Base-by-base conservation (phyloP, 1,140 invertebrate genomes). In the Telenomus remus region DNA sequence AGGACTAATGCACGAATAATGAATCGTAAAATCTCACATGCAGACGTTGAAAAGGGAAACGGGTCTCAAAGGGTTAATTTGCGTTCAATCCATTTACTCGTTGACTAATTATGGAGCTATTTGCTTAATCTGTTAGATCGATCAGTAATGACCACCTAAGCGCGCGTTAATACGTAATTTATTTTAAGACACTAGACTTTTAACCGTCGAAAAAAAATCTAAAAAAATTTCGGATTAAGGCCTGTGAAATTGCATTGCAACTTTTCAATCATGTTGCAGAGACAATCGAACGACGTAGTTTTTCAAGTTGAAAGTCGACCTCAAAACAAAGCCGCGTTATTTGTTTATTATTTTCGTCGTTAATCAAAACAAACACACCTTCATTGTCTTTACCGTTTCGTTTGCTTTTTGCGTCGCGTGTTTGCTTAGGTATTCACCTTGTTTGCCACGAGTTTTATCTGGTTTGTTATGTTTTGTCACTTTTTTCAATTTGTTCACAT, bases 41-140 rank as follows among this genome's bases (percentile, higher is more conserved):
- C 35, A 27, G 13, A 42, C 46, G 14, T 46, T 56, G n/a, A n/a
- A n/a, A n/a, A n/a, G 5, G 16, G n/a, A 34, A 11, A 16, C 2
- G 14, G 9, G 44, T 48, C 27, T 48, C 44, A 16, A 48, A 37
- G 55, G 43, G 44, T 48, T 57, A 35, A 57, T 47, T 57, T 48
- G 13, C 34, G 34, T 37, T 44, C 15, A 44, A 35, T 57, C 7
- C 14, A 48, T 57, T 57, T 57, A 16, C 12, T 9, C 1, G 13
- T 11, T 56, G 43, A 57, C 27, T 47, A 57, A 37, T 47, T 47
- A 48, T 57, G 33, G 27, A 57, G 43, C 11, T 0, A 57, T 48
- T 48, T 48, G 1, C 9, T 15, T 57, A 57, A 57, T 57, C 43
- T 35, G 43, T 37, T 47, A 37, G 33, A 57, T 48, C 37, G 55